Percentiles rank a stretch among this genome's conserved stretches.
Conservation (phyloP, 2,888 invertebrate species). For the Pecten maximus region DNA sequence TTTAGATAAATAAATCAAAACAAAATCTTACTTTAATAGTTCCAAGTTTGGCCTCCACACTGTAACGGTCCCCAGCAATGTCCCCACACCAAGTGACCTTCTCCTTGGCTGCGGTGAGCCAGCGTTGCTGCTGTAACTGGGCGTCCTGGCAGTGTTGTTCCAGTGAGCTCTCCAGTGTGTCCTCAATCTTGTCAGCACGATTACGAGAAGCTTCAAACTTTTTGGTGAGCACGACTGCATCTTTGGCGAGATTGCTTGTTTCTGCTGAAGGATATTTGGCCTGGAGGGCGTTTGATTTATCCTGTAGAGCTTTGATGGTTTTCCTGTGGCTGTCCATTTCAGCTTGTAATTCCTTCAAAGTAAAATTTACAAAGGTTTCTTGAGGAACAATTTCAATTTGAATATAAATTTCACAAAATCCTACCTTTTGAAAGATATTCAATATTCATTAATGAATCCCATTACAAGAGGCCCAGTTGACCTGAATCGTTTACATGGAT, state of each 20-base stretch:
- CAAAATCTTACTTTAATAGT: conserved; percentile 78
- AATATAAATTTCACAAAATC: no score
- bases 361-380: no score
- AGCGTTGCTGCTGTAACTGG: conserved; percentile 90
- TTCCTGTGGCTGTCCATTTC: conserved; percentile 88
- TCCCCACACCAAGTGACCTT: conserved; percentile 95
- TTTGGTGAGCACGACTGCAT: conserved; percentile 75
- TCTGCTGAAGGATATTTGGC: conserved; percentile 78
- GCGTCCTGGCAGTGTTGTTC: conserved; percentile 94
- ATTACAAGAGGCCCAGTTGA: no score
- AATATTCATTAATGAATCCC: no score
- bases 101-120: conserved; percentile 91
- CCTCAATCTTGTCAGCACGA: conserved; percentile 88
- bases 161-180: conserved; percentile 88
- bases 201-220: conserved; percentile 89
- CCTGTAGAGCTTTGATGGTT: conserved; percentile 92
- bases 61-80: conserved; percentile 91
- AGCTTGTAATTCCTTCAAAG: conserved; percentile 85
- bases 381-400: no score
- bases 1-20: neutral
- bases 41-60: conserved; percentile 94
- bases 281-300: conserved; percentile 84
- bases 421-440: no score
- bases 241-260: conserved; percentile 77
- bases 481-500: no score